phyloP scores from a whole-genome alignment of 2,888 invertebrate genomes.

The Agrilus mali region DNA sequence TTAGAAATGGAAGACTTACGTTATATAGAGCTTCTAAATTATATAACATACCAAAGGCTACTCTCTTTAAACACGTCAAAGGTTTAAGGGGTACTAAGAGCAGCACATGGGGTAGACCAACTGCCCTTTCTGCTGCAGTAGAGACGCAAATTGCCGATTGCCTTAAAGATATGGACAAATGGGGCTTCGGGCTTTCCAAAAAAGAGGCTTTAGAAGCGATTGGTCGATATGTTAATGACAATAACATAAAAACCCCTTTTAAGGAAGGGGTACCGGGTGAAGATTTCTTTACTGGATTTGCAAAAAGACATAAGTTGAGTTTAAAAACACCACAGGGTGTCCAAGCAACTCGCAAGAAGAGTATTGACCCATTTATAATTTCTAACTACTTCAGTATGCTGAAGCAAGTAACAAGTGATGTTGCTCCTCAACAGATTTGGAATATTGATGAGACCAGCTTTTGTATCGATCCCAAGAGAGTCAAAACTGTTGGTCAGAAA shows the following conservation, averaged over 20 bases:
- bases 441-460: slow-evolving; percentile 16
- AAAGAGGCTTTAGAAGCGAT: slow-evolving; percentile 17
- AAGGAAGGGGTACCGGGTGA: slow-evolving; percentile 17
- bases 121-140: slow-evolving; percentile 14
- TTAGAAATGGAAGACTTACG: too few relatives aligned
- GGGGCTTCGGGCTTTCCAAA: slow-evolving; percentile 16
- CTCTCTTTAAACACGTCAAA: slow-evolving; percentile 8
- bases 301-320: slow-evolving; percentile 18
- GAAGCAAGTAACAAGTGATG: slow-evolving; percentile 7
- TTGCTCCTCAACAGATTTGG: slow-evolving; percentile 12
- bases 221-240: slow-evolving; percentile 12
- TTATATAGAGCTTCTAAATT: slow-evolving; percentile 2
- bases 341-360: slow-evolving; percentile 20
- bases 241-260: slow-evolving; percentile 17
- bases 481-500: slow-evolving; percentile 12
- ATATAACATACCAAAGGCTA: slow-evolving; percentile 4
- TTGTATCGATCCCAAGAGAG: slow-evolving; percentile 8
- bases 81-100: slow-evolving; percentile 13
- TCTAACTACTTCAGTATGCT: slow-evolving; percentile 12
- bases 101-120: slow-evolving; percentile 13
- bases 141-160: slow-evolving; percentile 12
- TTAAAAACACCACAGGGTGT: slow-evolving; percentile 25
- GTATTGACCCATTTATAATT: slow-evolving; percentile 16
- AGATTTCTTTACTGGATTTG: slow-evolving; percentile 18
- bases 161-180: not conserved